Percentiles rank a stretch among this genome's conserved stretches.
These are phyloP conservation scores for Chauna torquata DNA, from an alignment of 2,113 vertebrate genomes.

Conservation along the genomic window DNA sequence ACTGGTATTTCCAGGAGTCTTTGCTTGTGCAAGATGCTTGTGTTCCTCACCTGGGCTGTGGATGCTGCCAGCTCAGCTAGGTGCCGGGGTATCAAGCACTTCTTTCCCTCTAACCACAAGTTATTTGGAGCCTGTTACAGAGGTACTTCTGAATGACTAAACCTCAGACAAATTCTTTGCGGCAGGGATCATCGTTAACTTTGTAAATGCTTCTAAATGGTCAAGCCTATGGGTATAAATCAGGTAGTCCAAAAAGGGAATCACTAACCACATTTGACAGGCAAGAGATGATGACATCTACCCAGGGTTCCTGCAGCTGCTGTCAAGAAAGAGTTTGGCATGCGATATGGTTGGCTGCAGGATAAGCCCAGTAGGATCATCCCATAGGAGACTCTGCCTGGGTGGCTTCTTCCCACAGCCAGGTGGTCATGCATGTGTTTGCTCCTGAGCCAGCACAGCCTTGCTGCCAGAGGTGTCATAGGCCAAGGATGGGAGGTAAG, in stretches of 20 bases:
- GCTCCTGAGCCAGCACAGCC: too few species aligned
- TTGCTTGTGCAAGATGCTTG: not conserved
- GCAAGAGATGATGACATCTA: not conserved
- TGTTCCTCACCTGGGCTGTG: not conserved
- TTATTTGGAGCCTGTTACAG: not conserved
- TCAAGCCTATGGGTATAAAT: not conserved
- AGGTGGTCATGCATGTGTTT: not conserved
- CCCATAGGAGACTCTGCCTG: not conserved
- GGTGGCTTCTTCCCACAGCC: too few species aligned
- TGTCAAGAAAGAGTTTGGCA: not conserved
- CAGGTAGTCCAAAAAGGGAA: not conserved
- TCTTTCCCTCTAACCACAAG: too few species aligned
- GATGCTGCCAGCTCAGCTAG: not conserved
- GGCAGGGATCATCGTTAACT: not conserved
- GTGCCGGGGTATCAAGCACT: not conserved
- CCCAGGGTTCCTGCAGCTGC: not conserved
- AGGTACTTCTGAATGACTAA: not conserved
- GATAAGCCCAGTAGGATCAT: not conserved
- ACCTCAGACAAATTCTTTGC: not conserved
- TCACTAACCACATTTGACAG: not conserved
- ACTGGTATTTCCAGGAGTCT: not conserved
- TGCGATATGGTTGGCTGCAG: not conserved
- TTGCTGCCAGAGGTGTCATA: not conserved
- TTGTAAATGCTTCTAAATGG: not conserved
- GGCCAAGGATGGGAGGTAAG: not conserved